Evolutionary conservation across 1,140 invertebrate genomes (phyloP).

Genomic region (Thaumatotibia leucotreta): DNA sequence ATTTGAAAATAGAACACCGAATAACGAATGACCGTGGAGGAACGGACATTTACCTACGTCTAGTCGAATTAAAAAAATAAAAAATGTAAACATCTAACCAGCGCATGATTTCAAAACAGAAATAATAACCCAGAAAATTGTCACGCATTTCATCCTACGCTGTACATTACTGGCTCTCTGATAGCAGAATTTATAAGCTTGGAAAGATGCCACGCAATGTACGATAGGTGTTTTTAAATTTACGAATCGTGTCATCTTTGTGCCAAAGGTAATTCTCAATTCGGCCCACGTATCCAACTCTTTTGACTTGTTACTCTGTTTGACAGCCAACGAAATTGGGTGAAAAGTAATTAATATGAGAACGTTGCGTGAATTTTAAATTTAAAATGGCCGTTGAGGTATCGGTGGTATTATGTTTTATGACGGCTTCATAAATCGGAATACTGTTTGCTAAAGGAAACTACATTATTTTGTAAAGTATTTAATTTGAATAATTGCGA

Average conservation of each 20-base stretch:
- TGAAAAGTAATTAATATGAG: conserved; percentile 49
- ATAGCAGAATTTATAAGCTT: background rate
- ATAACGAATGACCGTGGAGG: conserved; percentile 15
- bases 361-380: conserved; percentile 24
- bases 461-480: background rate
- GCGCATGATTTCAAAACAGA: background rate
- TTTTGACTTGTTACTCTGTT: conserved; percentile 38
- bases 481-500: background rate
- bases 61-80: conserved; percentile 22
- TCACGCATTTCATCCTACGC: background rate
- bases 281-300: conserved; percentile 27
- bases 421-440: conserved; percentile 1
- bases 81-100: conserved; percentile 9
- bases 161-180: background rate
- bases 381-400: conserved; percentile 22
- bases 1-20: conserved; percentile 23
- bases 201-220: background rate
- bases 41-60: conserved; percentile 19
- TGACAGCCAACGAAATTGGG: conserved; percentile 51
- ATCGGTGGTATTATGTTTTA: conserved; percentile 1
- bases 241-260: background rate
- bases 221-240: background rate
- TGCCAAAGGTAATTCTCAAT: conserved; percentile 14
- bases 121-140: background rate
- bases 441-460: background rate